These are phyloP conservation scores for Brachyrhaphis roseni DNA, from an alignment of 2,797 vertebrate genomes.

Conservation along the genomic window DNA sequence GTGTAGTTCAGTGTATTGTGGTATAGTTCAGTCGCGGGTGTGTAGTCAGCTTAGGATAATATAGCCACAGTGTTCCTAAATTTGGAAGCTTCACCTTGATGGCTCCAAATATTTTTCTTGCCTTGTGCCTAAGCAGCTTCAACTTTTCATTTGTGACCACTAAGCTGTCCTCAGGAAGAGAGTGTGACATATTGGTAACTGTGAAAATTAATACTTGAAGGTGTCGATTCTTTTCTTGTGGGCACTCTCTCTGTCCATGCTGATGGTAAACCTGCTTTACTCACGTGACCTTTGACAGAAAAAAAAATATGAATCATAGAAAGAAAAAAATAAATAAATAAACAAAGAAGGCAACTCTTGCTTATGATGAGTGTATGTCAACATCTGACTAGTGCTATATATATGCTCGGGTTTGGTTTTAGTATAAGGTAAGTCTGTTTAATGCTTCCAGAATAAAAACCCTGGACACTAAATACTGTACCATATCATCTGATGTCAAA, in stretches of 20 bases:
- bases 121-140: neutral
- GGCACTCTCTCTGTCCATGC: neutral
- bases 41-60: too few species aligned
- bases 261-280: neutral
- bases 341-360: neutral
- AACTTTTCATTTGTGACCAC: neutral
- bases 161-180: neutral
- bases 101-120: neutral
- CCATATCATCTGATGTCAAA: conserved; percentile 35
- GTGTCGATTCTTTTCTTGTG: neutral
- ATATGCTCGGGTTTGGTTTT: neutral
- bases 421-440: conserved; percentile 11
- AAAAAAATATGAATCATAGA: neutral
- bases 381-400: neutral
- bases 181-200: neutral
- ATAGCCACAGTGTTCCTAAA: neutral
- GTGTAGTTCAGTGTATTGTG: neutral
- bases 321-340: neutral
- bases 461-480: conserved; percentile 36
- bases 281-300: neutral
- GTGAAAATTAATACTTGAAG: neutral
- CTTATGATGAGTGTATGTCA: neutral
- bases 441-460: conserved; percentile 34
- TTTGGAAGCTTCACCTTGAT: neutral
- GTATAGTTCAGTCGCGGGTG: neutral